Base-by-base conservation (phyloP, 92 coral and sea anemone genomes). In the Nematostella vectensis region DNA sequence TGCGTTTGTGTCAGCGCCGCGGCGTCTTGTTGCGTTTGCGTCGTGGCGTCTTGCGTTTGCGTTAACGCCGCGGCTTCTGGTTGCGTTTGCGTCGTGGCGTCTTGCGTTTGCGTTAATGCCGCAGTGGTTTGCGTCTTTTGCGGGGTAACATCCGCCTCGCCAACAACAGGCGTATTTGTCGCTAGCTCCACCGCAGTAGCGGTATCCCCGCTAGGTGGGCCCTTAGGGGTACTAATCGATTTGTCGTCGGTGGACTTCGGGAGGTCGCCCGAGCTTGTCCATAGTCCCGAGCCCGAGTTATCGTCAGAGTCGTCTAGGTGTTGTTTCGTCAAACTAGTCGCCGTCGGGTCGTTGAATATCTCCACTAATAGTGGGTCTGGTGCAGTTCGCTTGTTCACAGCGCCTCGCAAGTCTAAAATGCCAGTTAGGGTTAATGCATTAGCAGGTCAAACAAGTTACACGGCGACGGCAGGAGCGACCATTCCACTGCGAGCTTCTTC, bases 281-380 rank as follows among this genome's bases (percentile, higher is more conserved):
- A 78, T 48, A 74, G 58, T 50, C 83, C 95, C 54, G 84, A 67
- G 54, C 91, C 96, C 42, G 96, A 86, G 36, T 61, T 40, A 36
- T 67, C 77, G 51, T 75, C 81, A 75, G 76, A 66, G 51, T 74
- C 86, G 72, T 83, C 88, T 24, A 71, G 76, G 45, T 66, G 76
- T 60, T 74, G 70, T 70, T 86, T 82, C 50, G 78, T 82, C 51
- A 82, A 48, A 53, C 89, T 82, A 59, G 91, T 81, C 47, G 84
- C 89, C 27, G 82, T 76, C 27, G 89, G 89, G 61, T 86, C 96
- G 57, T 86, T 82, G 72, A 82, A 82, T 76, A 86, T 76, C 55
- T 86, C 86, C 27, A 83, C 91, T 55, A 86, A 69, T n/a, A 81
- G 78, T 29, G 96, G 86, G 63, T 86, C 89, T 47, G 91, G 85